Base-by-base conservation (phyloP, 2,888 invertebrate species). In the Macrophya alboannulata region DNA sequence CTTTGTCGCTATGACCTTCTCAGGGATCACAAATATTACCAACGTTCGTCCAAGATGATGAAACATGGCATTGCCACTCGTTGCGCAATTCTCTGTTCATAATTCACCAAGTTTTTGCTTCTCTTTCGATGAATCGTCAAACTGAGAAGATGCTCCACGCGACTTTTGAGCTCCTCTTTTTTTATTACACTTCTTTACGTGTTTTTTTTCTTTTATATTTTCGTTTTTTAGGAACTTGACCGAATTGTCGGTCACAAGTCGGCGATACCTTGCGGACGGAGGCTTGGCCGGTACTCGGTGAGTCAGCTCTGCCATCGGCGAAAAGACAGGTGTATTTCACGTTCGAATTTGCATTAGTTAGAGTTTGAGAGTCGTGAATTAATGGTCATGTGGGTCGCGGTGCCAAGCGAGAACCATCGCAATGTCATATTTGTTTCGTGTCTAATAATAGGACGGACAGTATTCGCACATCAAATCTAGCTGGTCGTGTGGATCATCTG, bases 281-380 rank as follows among this genome's bases (percentile, higher is more conserved):
- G 43, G 62, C 21, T 40, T 9, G 77, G 43, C 81, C 62, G 43
- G 43, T 51, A 81, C 62, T 81, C n/a, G 12, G 43, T 81, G 81
- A 81, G 62, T 81, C 81, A 81, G n/a, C 43, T 31, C 12, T 51
- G 9, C 17, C 6, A 21, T 37, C 40, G 25, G 21, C 12, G 10
- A 77, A 12, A 9, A 62, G 43, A 62, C 81, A 81, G 81, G 81
- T 81, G 81, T 81, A 81, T 62, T 81, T 43, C 62, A 15, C 43
- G 59, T 43, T 5, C 21, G 12, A 62, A 81, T 81, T 81, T 81
- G 81, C 40, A 81, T 62, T 43, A 12, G 43, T 81, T 81, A 43
- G 40, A n/a, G n/a, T 48, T 37, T 43, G 3, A 4, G 1, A 25
- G 55, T 37, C 31, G 77, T 77, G 77, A 77, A 77, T 77, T 37